These are phyloP conservation scores for Crotalus horridus DNA, from an alignment of 2,113 vertebrate species.

Conservation along the genomic window DNA sequence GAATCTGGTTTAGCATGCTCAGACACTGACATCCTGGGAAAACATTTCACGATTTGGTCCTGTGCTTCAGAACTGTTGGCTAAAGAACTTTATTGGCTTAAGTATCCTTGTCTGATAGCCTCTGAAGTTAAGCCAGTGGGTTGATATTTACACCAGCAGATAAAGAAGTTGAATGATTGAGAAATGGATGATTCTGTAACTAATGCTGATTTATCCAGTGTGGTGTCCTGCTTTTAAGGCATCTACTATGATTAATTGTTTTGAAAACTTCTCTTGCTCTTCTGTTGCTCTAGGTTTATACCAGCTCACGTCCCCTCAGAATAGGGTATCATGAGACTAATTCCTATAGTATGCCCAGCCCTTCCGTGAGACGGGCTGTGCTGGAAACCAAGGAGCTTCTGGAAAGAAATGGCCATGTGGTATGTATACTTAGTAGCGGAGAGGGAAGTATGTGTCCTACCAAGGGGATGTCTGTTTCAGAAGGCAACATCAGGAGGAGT, in stretches of 20 bases:
- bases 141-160: neutral
- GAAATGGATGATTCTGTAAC: neutral
- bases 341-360: slow-evolving; percentile 70
- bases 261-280: neutral
- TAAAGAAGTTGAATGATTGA: neutral
- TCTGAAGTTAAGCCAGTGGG: neutral
- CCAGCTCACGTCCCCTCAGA: slow-evolving; percentile 75
- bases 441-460: neutral
- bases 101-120: too few species aligned
- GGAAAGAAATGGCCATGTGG: slow-evolving; percentile 87
- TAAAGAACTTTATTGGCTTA: neutral
- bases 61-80: neutral
- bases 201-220: neutral
- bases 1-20: neutral
- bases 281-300: slow-evolving; percentile 72
- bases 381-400: slow-evolving; percentile 79
- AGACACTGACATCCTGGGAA: neutral
- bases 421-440: slow-evolving; percentile 44
- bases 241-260: neutral
- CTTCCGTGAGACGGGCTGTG: slow-evolving; percentile 80
- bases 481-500: neutral
- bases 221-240: neutral
- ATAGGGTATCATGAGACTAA: slow-evolving; percentile 85
- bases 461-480: neutral
- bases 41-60: neutral